Conservation (phyloP, 2,113 vertebrate genomes). For the Varanus salvator region DNA sequence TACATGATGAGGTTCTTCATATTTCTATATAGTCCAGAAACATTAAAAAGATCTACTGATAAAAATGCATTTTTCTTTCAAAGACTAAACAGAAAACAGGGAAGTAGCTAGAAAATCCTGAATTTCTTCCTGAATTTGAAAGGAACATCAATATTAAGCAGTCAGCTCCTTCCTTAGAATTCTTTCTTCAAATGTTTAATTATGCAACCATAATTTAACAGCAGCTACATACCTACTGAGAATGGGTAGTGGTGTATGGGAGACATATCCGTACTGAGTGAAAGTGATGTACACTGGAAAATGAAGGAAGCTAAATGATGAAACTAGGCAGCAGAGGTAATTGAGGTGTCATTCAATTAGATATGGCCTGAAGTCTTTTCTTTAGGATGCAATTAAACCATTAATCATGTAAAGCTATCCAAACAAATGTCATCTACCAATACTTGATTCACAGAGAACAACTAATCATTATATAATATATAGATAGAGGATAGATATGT, state of each 20-base stretch:
- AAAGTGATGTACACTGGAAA: not conserved
- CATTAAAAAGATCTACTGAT: conserved; percentile 1
- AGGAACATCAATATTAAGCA: not conserved
- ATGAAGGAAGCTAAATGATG: not conserved
- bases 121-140: not conserved
- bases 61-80: not conserved
- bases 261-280: not conserved
- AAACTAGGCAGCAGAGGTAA: not conserved
- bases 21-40: conserved; percentile 79
- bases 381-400: not conserved
- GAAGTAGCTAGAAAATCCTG: not conserved
- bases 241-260: not conserved
- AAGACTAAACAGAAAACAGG: not conserved
- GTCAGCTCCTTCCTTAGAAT: not conserved
- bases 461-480: not conserved
- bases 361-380: not conserved
- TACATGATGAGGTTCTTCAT: conserved; percentile 79
- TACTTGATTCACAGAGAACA: not conserved
- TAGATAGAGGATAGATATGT: no score
- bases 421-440: not conserved
- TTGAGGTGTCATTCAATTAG: not conserved
- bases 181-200: not conserved
- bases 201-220: not conserved
- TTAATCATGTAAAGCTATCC: no score
- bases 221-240: not conserved